A percentile compares a stretch with the other conserved stretches of the same genome.
Evolutionary conservation across 2,797 vertebrate genomes (phyloP).

Genomic region (Agapornis canus): DNA sequence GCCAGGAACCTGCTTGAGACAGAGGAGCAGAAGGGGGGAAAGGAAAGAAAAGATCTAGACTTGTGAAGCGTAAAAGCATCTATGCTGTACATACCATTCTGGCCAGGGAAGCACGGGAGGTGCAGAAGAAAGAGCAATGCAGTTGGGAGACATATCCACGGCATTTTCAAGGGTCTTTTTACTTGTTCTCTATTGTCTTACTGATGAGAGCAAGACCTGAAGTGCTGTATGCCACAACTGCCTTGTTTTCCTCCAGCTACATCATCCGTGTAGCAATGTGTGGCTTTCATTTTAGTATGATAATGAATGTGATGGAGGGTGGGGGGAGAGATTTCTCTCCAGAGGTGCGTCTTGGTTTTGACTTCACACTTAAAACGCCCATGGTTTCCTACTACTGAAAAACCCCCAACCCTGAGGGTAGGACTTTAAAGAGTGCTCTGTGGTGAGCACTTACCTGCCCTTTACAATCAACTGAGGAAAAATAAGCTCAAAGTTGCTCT

Average conservation of each 20-base stretch:
- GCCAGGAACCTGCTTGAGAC: not conserved
- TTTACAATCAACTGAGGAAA: not conserved
- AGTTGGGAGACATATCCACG: not conserved
- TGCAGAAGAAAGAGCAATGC: not conserved
- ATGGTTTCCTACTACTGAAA: not conserved
- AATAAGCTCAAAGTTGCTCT: not conserved
- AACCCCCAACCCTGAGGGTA: not conserved
- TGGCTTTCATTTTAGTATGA: not conserved
- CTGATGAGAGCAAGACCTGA: not conserved
- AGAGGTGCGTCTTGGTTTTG: not conserved
- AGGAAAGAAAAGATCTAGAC: not conserved
- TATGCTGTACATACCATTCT: not conserved
- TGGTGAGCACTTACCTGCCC: not conserved
- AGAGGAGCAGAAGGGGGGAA: fast-evolving
- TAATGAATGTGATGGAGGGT: not conserved
- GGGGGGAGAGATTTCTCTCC: not conserved
- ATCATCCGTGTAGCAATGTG: not conserved
- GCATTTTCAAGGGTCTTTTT: not conserved
- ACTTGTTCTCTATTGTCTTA: not conserved
- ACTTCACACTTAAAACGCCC: not conserved
- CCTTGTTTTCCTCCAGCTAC: not conserved
- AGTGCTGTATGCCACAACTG: fast-evolving
- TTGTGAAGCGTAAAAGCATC: not conserved
- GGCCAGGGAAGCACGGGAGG: not conserved
- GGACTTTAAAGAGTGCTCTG: not conserved